Evolutionary conservation across 2,113 vertebrate genomes (phyloP).

Genomic region (Microtus richardsoni): DNA sequence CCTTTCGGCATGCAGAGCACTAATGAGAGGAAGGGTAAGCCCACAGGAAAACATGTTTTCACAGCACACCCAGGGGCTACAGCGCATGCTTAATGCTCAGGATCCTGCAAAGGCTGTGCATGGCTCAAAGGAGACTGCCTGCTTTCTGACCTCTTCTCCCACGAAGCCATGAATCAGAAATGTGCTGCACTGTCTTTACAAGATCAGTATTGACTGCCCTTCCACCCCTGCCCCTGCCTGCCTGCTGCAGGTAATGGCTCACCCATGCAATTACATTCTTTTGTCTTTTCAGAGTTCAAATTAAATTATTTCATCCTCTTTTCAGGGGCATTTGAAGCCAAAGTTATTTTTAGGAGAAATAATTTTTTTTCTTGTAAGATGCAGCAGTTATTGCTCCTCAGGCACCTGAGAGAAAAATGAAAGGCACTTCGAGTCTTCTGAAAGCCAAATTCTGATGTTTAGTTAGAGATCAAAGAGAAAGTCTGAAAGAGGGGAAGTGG

Average conservation of each 20-base stretch:
- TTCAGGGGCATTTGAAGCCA: slow-evolving; percentile 84
- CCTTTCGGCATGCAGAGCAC: slow-evolving; percentile 34
- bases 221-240: slow-evolving; percentile 27
- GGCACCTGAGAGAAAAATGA: slow-evolving; percentile 85
- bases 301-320: slow-evolving; percentile 88
- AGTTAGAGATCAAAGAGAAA: slow-evolving; percentile 87
- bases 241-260: slow-evolving; percentile 84
- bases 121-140: slow-evolving; percentile 50
- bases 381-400: slow-evolving; percentile 83
- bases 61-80: neutral
- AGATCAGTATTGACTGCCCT: slow-evolving; percentile 66
- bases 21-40: slow-evolving; percentile 61
- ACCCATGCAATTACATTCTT: slow-evolving; percentile 86
- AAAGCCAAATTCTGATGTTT: slow-evolving; percentile 87
- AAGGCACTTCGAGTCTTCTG: slow-evolving; percentile 86
- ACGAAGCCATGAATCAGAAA: slow-evolving; percentile 72
- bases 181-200: slow-evolving; percentile 42
- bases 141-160: slow-evolving; percentile 50
- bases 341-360: slow-evolving; percentile 88
- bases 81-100: slow-evolving; percentile 25
- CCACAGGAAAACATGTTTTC: slow-evolving; percentile 28
- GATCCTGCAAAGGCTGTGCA: neutral
- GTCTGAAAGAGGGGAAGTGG: slow-evolving; percentile 71
- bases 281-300: slow-evolving; percentile 85
- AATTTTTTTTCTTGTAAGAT: slow-evolving; percentile 85